Evolutionary conservation across 1,140 invertebrate genomes (phyloP).

Genomic region (Trissolcus basalis): DNA sequence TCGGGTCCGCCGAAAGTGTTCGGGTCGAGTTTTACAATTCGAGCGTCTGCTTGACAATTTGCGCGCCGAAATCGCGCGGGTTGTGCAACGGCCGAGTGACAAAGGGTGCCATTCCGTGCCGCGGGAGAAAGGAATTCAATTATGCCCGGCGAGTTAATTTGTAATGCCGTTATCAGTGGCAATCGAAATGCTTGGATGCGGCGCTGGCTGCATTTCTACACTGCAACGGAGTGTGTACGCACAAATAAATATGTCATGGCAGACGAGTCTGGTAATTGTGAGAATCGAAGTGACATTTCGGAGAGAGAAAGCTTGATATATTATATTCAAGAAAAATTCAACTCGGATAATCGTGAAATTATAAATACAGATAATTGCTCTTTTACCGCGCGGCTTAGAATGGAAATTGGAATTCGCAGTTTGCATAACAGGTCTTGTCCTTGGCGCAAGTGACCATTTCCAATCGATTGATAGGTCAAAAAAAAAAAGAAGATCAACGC

Average conservation of each 20-base stretch:
- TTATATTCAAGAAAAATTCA: constrained; percentile 57
- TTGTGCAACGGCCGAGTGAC: constrained; percentile 28
- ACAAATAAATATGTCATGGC: constrained; percentile 61
- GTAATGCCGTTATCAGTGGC: constrained; percentile 56
- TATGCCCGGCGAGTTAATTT: constrained; percentile 42
- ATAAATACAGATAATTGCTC: constrained; percentile 57
- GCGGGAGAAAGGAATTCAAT: constrained; percentile 49
- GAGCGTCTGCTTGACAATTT: too few relatives aligned
- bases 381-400: constrained; percentile 40
- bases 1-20: neutral
- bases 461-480: constrained; percentile 37
- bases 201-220: constrained; percentile 41
- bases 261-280: constrained; percentile 61
- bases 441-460: constrained; percentile 40
- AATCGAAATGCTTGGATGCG: constrained; percentile 55
- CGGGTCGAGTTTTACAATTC: too few relatives aligned
- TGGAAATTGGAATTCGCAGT: constrained; percentile 47
- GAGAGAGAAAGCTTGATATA: constrained; percentile 64
- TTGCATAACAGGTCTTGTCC: constrained; percentile 47
- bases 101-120: constrained; percentile 15
- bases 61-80: constrained; percentile 7
- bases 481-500: too few relatives aligned
- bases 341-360: constrained; percentile 55
- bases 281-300: constrained; percentile 65
- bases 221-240: constrained; percentile 27